These are phyloP conservation scores for Yponomeuta evonymella DNA, from an alignment of 2,888 invertebrate genomes.

Conservation along the genomic window DNA sequence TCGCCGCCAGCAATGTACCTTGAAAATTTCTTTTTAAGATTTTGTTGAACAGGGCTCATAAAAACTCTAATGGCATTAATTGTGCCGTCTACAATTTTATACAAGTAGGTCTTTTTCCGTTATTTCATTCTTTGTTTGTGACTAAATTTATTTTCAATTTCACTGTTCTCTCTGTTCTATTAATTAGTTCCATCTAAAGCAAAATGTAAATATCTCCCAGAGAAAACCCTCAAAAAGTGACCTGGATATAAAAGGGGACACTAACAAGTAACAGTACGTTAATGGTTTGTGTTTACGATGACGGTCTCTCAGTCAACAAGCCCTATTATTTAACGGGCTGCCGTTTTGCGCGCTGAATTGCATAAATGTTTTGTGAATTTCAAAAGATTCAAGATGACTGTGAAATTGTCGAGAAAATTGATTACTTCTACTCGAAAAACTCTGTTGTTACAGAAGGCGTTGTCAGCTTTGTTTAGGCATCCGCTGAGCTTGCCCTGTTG, in stretches of 20 bases:
- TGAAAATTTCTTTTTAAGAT: too few relatives aligned
- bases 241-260: constrained; percentile 49
- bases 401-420: constrained; percentile 74
- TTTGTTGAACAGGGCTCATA: too few relatives aligned
- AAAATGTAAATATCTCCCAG: constrained; percentile 30
- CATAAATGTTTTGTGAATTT: constrained; percentile 71
- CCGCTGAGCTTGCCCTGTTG: constrained; percentile 9
- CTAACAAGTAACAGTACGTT: constrained; percentile 70
- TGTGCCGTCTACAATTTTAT: too few relatives aligned
- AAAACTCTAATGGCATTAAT: too few relatives aligned
- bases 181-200: background rate
- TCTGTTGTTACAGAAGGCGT: constrained; percentile 44
- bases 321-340: constrained; percentile 57
- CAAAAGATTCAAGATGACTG: constrained; percentile 72
- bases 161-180: background rate
- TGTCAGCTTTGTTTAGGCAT: constrained; percentile 34
- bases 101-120: too few relatives aligned
- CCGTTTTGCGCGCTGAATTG: constrained; percentile 68
- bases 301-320: constrained; percentile 65
- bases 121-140: background rate
- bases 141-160: background rate
- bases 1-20: too few relatives aligned
- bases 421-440: constrained; percentile 65
- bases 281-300: constrained; percentile 71
- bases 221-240: constrained; percentile 41